These are phyloP conservation scores for Meloidogyne floridensis DNA, from an alignment of 1,140 invertebrate species.

Conservation along the genomic window DNA sequence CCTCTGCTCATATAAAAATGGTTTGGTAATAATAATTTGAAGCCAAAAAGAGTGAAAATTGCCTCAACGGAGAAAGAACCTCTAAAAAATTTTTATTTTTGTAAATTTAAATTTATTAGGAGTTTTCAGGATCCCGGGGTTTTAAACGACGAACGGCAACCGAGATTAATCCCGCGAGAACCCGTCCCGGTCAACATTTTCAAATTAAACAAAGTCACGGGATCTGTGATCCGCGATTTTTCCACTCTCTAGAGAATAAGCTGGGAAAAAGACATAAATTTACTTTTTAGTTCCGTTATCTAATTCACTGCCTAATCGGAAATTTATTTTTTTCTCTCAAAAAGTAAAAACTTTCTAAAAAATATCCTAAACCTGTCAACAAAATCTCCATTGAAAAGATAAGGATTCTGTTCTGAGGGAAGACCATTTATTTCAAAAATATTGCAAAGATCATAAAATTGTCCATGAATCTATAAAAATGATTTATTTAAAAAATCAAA, in stretches of 20 bases:
- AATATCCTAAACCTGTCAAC: constrained; percentile 74
- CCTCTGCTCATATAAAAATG: constrained; percentile 97
- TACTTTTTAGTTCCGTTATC: no score
- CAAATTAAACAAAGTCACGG: no score
- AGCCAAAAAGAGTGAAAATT: constrained; percentile 95
- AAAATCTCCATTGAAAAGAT: constrained; percentile 98
- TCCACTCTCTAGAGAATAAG: no score
- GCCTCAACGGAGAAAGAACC: constrained; percentile 99
- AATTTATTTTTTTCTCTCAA: no score
- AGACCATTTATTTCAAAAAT: constrained; percentile 95
- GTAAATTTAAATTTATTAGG: neutral
- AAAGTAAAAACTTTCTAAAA: no score
- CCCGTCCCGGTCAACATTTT: no score
- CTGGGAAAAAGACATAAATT: no score
- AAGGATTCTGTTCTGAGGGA: constrained; percentile 91
- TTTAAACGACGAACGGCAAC: no score
- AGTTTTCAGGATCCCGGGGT: neutral
- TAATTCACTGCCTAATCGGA: no score
- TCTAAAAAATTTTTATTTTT: constrained; percentile 66
- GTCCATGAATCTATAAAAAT: constrained; percentile 81
- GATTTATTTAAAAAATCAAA: no score
- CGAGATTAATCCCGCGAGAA: no score
- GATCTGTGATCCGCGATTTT: no score
- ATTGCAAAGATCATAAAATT: constrained; percentile 96
- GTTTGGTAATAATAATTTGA: constrained; percentile 92